A percentile compares a stretch with the other conserved stretches of the same genome.
Evolutionary conservation across 2,113 vertebrate species (phyloP).

Genomic region (Malurus alboscapulatus): DNA sequence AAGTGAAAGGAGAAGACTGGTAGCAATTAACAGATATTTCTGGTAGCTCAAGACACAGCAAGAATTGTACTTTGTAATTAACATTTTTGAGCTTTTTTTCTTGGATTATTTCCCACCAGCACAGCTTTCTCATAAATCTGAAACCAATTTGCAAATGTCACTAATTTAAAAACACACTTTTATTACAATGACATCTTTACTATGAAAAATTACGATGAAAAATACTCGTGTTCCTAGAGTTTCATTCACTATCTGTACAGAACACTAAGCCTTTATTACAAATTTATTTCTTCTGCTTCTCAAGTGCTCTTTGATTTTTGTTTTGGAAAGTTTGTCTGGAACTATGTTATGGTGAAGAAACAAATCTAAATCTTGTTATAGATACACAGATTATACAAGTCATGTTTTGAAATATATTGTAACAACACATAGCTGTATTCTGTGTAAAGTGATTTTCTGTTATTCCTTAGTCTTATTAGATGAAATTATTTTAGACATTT

Average conservation of each 20-base stretch:
- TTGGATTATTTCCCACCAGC: constrained; percentile 48
- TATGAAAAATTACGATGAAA: background rate
- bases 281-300: background rate
- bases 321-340: background rate
- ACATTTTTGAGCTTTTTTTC: constrained; percentile 12
- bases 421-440: background rate
- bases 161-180: constrained; percentile 29
- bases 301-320: background rate
- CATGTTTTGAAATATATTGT: background rate
- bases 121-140: constrained; percentile 37
- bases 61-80: constrained; percentile 39
- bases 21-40: constrained; percentile 54
- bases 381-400: background rate
- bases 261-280: background rate
- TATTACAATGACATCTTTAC: constrained; percentile 23
- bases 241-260: background rate
- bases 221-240: background rate
- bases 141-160: constrained; percentile 53
- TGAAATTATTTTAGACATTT: background rate
- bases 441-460: background rate
- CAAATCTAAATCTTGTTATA: background rate
- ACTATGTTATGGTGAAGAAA: background rate
- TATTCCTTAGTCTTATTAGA: background rate
- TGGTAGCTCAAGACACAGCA: constrained; percentile 27
- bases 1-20: constrained; percentile 11